Evolutionary conservation across 2,797 vertebrate genomes (phyloP), one percentile per base, ranked within the genome.

Genomic region (Vireo griseus): DNA sequence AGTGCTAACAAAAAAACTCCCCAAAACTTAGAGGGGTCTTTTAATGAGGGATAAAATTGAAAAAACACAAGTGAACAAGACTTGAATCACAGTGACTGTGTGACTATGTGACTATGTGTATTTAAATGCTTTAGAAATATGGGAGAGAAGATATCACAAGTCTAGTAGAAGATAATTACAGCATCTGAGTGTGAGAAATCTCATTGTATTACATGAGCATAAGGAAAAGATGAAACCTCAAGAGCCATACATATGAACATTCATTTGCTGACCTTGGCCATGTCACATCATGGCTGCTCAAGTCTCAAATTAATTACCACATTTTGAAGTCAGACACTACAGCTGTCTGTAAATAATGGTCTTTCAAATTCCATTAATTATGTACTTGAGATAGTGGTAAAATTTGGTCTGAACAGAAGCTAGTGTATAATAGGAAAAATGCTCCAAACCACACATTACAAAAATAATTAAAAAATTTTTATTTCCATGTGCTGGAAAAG

Each of bases 401-500:
- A 82, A 77, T 54, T 68, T 1, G 6, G 48, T 11, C 28, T 75
- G 45, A 44, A 65, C 6, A 57, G 68, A 74, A 68, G 7, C 4
- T 75, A 39, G 3, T 31, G 10, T 51, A 29, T 45, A 77, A 37
- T 31, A 62, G 8, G 9, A 65, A 40, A 86, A 90, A 51, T 37
- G 16, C 5, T 5, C 20, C 2, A 61, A 62, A 10, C 4, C 1
- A 4, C 5, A 29, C 4, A 24, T 25, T 35, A 19, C 6, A 63
- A 82, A 85, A 66, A 59, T 33, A 61, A 48, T 37, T 48, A 5
- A 28, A 81, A 58, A 6, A 10, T 42, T 4, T 1, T 21, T 31
- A 4, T 1, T 17, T 86, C 78, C 11, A 11, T 62, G n/a, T 48
- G 6, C 10, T 54, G 35, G 50, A 80, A 77, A 88, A 50, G 5